Evolutionary conservation across 2,888 invertebrate genomes (phyloP), one percentile per base, ranked within the genome.

Genomic region (Eledona agricola): DNA sequence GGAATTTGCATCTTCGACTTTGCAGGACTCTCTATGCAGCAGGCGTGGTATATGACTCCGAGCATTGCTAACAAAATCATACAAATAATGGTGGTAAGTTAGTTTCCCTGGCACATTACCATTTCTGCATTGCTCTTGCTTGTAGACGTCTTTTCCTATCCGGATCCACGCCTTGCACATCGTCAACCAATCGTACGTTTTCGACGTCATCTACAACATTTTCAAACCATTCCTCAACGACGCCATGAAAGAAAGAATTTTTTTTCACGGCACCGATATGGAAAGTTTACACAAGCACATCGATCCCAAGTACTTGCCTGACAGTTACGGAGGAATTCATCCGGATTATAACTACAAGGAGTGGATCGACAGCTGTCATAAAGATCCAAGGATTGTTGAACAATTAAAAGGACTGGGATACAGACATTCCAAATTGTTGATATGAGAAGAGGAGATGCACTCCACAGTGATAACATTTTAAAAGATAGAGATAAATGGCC

Each of bases 171-270:
- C 89, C 0, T 83, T 91, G 46, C 91, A 92, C 74, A 81, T 92
- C 37, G 81, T 91, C 19, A 86, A 90, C 72, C 88, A 91, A 70
- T 88, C 89, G 1, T 90, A 90, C 89, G 75, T 89, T 3, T 90
- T 91, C 70, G 90, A 89, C 72, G 84, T 87, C 57, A 84, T 88
- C 37, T 90, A 86, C 72, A 84, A 83, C 58, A 83, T 90, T 9
- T 90, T 92, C 74, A 90, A 88, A 64, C 90, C 91, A 0, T 78
- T 92, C 12, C 76, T 92, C 12, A 86, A 84, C 66, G 75, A 83
- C 1, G 71, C 79, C 16, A 90, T 90, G 89, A 80, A 81, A 5
- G 81, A 85, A 10, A 79, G 77, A 25, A 71, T 81, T 3, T 80
- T 73, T 58, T 87, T 89, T 74, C 92, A 92, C 71, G 90, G 90